Evolutionary conservation across 2,888 invertebrate genomes (phyloP).

Genomic region (Papilio elwesi): DNA sequence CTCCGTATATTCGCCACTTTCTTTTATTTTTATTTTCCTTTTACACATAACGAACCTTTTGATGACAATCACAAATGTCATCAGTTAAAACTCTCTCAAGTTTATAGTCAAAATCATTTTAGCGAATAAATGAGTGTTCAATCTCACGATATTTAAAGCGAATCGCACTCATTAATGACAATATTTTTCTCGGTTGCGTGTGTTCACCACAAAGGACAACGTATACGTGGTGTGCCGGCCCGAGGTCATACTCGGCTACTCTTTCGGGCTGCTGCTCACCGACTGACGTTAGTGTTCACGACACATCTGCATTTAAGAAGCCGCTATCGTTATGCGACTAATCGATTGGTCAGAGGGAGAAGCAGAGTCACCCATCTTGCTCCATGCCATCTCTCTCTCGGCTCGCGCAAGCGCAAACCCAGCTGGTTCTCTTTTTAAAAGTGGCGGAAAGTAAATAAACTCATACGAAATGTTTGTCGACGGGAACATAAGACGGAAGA

Average conservation of each 20-base stretch:
- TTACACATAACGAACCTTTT: conserved; percentile 62
- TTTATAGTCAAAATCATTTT: conserved; percentile 30
- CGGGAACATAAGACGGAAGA: conserved; percentile 64
- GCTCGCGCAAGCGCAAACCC: conserved; percentile 70
- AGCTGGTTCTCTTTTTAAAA: conserved; percentile 72
- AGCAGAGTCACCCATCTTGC: conserved; percentile 70
- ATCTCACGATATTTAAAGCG: conserved; percentile 53
- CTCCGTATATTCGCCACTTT: conserved; percentile 78
- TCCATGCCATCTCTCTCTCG: conserved; percentile 65
- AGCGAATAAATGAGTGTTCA: conserved; percentile 27
- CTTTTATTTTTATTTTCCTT: conserved; percentile 63
- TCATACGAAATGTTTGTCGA: conserved; percentile 72
- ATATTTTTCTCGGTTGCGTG: conserved; percentile 59
- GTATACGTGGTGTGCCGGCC: conserved; percentile 56
- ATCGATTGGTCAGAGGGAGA: conserved; percentile 83
- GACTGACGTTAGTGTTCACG: conserved; percentile 81
- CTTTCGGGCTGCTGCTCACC: conserved; percentile 73
- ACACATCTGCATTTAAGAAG: conserved; percentile 85
- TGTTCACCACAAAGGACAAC: conserved; percentile 69
- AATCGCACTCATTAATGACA: conserved; percentile 58
- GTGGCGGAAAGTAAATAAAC: conserved; percentile 82
- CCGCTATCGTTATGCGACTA: conserved; percentile 85
- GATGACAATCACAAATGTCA: conserved; percentile 43
- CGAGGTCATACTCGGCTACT: conserved; percentile 67
- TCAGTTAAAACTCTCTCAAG: conserved; percentile 39